Base-by-base conservation (phyloP, 2,797 vertebrate species). In the Lophotriccus pileatus region DNA sequence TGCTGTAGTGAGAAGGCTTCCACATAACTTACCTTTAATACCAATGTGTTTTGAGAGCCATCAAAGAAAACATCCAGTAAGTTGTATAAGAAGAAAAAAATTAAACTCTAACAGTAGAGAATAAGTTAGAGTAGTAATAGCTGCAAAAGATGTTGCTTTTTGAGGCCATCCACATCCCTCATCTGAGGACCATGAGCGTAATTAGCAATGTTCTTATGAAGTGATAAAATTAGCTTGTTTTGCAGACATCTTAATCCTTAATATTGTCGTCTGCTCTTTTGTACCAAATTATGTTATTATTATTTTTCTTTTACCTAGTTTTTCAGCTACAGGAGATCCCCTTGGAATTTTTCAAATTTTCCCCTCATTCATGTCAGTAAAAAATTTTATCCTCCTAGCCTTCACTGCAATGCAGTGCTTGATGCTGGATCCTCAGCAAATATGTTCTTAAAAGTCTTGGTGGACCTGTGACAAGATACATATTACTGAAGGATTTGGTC, bases 161-260 rank as follows among this genome's bases (percentile, higher is more conserved):
- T 69, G 43, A 93, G 83, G 41, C 46, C 69, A 22, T 95, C 77
- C 67, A 8, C 92, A 46, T 86, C 67, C 58, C 41, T 90, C 24
- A 66, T 85, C 79, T 87, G 56, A 89, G 52, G 72, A 83, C 69
- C 8, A 25, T 68, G 70, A 80, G 49, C 1, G 0, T 59, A 62
- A 79, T 58, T 79, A 77, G 63, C 36, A 94, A 90, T 90, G 56
- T 94, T 87, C 50, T 75, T 82, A 66, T 36, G 60, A 86, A 77
- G 46, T 34, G 3, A 23, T 68, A 90, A 78, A 95, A 67, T 30
- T 90, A 89, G 36, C 46, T 91, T 78, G 30, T 74, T 83, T 93
- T 91, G 30, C 37, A 58, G 68, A 67, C 17, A 74, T 77, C 63
- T 73, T 68, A 83, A 85, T 2, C 6, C 14, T 59, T 74, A 30